phyloP scores from a whole-genome alignment of 1,140 invertebrate genomes.

The Octopus bimaculoides region DNA sequence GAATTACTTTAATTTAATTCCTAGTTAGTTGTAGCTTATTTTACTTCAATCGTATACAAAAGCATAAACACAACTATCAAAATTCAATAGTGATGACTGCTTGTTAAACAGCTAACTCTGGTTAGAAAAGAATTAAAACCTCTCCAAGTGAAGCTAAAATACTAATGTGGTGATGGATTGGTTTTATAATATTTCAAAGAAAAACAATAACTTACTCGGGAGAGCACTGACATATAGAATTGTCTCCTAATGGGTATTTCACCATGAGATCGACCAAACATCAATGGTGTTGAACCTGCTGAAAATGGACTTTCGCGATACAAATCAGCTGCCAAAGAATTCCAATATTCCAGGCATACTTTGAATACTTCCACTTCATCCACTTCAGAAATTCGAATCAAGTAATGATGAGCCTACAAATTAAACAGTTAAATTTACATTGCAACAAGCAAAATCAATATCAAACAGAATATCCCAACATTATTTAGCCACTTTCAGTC shows the following conservation, averaged over 20 bases:
- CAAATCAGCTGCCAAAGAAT: conserved; percentile 84
- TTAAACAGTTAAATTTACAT: conserved; percentile 13
- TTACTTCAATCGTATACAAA: no score
- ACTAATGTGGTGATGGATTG: no score
- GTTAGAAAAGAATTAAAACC: no score
- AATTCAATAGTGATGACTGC: no score
- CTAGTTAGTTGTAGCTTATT: no score
- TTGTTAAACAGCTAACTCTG: no score
- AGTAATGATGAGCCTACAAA: conserved; percentile 79
- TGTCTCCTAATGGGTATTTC: conserved; percentile 49
- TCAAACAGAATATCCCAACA: no score
- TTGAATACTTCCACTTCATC: conserved; percentile 99
- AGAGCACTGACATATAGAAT: conserved; percentile 52
- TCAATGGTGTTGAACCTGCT: conserved; percentile 38
- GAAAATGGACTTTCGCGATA: conserved; percentile 69
- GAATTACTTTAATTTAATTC: no score
- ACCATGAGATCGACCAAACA: conserved; percentile 43
- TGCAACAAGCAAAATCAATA: no score
- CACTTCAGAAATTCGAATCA: conserved; percentile 96
- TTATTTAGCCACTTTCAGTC: no score
- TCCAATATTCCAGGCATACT: conserved; percentile 99
- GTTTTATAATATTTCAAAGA: background rate
- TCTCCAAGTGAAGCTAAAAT: no score
- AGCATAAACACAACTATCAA: no score
- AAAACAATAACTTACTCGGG: conserved; percentile 37